Percentiles rank a stretch among this genome's conserved stretches.
Evolutionary conservation across 2,113 vertebrate species (phyloP).

Genomic region (Oceanodroma tethys): DNA sequence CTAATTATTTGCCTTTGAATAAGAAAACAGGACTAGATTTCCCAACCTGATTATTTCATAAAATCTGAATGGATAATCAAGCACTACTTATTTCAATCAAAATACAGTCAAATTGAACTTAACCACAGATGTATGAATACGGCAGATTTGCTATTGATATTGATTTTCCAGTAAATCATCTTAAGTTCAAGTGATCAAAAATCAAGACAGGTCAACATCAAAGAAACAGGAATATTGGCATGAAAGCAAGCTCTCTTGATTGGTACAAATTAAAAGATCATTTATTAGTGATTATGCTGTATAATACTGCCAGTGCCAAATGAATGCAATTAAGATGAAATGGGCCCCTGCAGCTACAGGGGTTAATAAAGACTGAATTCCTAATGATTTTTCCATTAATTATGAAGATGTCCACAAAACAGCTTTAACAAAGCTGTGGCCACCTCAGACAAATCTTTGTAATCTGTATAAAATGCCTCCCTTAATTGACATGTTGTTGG

Average conservation of each 20-base stretch:
- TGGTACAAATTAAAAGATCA: slow-evolving; percentile 85
- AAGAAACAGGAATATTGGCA: slow-evolving; percentile 84
- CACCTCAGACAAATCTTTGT: slow-evolving; percentile 78
- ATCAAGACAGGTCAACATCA: slow-evolving; percentile 83
- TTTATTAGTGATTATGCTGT: slow-evolving; percentile 83
- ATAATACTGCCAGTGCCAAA: slow-evolving; percentile 82
- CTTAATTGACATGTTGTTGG: slow-evolving; percentile 75
- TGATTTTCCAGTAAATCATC: slow-evolving; percentile 85
- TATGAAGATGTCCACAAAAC: slow-evolving; percentile 85
- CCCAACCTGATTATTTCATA: slow-evolving; percentile 72
- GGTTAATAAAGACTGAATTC: slow-evolving; percentile 84
- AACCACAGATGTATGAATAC: slow-evolving; percentile 76
- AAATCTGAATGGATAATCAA: slow-evolving; percentile 80
- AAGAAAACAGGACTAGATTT: slow-evolving; percentile 74
- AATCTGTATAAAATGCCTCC: slow-evolving; percentile 74
- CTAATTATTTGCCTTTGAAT: slow-evolving; percentile 77
- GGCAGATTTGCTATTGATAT: slow-evolving; percentile 81
- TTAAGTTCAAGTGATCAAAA: slow-evolving; percentile 83
- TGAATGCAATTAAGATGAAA: slow-evolving; percentile 86
- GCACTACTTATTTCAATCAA: slow-evolving; percentile 78
- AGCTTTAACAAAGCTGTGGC: slow-evolving; percentile 80
- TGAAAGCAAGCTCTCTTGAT: slow-evolving; percentile 79
- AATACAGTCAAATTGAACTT: slow-evolving; percentile 75
- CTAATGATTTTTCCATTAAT: slow-evolving; percentile 85
- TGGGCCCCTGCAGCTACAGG: slow-evolving; percentile 82